Percentiles rank a stretch among this genome's conserved stretches.
These are phyloP conservation scores for Brachyptera putata DNA, from an alignment of 2,888 invertebrate genomes.

Conservation along the genomic window DNA sequence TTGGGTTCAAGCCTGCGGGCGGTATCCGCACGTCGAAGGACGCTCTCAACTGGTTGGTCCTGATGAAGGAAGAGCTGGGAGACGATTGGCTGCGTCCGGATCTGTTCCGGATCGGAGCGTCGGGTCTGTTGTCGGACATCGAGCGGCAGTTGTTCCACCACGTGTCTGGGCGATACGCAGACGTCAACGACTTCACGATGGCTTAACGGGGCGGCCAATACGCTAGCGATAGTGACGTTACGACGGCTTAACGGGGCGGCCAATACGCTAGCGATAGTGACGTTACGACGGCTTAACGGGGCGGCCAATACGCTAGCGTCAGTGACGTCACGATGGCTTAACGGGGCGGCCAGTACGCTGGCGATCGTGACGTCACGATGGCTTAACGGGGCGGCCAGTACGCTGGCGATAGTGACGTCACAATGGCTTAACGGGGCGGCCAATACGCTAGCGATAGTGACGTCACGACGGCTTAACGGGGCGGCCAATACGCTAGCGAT, in stretches of 20 bases:
- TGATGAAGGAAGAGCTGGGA: constrained; percentile 82
- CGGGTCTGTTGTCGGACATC: constrained; percentile 79
- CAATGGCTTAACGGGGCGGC: no score
- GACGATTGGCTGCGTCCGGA: constrained; percentile 75
- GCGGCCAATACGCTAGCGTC: no score
- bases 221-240: no score
- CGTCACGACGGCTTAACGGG: constrained; percentile 43
- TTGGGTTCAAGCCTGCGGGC: constrained; percentile 97
- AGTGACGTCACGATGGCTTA: no score
- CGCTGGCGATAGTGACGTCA: no score
- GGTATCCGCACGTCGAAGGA: constrained; percentile 85
- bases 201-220: constrained; percentile 38
- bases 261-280: constrained; percentile 39
- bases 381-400: constrained; percentile 38
- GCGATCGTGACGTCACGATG: constrained; percentile 43
- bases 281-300: constrained; percentile 43
- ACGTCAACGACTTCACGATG: constrained; percentile 43
- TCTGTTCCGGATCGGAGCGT: constrained; percentile 92
- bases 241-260: no score
- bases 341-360: constrained; percentile 40
- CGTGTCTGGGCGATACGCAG: constrained; percentile 42
- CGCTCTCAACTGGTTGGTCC: constrained; percentile 78
- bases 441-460: constrained; percentile 39
- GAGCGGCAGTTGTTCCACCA: constrained; percentile 51
- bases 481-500: no score